Evolutionary conservation across 64 coral and sea anemone genomes (phyloP).

Genomic region (Anthopleura sola): DNA sequence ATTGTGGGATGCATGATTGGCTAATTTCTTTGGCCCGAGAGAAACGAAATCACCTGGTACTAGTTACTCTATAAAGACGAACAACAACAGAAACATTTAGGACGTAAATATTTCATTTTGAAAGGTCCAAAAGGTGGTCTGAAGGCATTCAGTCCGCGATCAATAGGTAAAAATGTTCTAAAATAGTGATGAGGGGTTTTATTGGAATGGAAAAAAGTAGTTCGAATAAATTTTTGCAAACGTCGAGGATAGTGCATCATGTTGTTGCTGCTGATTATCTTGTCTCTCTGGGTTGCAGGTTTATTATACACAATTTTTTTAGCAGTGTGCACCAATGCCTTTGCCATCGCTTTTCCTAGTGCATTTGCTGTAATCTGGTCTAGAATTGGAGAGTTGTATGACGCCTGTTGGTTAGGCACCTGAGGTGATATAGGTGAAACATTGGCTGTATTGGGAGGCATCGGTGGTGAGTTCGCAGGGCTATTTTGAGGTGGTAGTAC

Average conservation of each 20-base stretch:
- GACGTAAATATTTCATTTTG: neutral
- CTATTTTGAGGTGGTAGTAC: neutral
- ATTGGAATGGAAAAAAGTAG: neutral
- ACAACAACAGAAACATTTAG: neutral
- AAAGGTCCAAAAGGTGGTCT: neutral
- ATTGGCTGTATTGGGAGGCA: neutral
- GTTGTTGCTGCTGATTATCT: neutral
- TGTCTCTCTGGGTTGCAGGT: neutral
- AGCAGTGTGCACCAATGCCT: neutral
- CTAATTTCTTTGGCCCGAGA: too few relatives aligned
- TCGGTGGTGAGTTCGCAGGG: neutral
- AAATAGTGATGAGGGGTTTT: neutral
- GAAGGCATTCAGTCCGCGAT: neutral
- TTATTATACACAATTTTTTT: constrained; percentile 16
- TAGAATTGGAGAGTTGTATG: neutral
- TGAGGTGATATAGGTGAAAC: neutral
- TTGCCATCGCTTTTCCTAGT: constrained; percentile 15
- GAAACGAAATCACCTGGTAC: too few relatives aligned
- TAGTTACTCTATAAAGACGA: neutral
- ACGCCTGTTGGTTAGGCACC: neutral
- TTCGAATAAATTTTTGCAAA: neutral
- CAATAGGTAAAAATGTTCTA: neutral
- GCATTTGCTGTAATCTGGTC: constrained; percentile 5
- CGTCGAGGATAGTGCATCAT: neutral
- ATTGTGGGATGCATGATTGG: too few relatives aligned